Base-by-base conservation (phyloP, 92 coral and sea anemone species). In the Scolanthus callimorphus region DNA sequence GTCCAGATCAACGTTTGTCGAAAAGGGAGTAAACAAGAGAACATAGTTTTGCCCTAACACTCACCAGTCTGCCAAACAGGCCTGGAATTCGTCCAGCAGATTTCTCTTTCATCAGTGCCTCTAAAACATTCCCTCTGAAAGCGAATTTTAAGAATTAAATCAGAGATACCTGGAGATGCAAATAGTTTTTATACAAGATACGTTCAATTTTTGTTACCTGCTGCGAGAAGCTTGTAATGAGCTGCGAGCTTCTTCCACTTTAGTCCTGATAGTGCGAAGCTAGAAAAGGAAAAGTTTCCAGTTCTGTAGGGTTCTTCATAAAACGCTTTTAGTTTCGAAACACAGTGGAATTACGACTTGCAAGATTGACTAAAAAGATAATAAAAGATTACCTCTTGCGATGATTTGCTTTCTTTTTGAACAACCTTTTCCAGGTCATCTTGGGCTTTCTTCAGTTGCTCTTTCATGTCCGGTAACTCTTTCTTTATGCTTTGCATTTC, bases 191-290 rank as follows among this genome's bases (percentile, higher is more conserved):
- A 34, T 34, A 15, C 41, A n/a, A n/a, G n/a, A 6, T 34, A 34
- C 15, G 41, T 34, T 6, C 41, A 34, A 6, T 6, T 6, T 6
- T 34, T 9, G 11, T 46, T 55, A 91, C 97, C 97, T 77, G 80
- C 89, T 88, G 46, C 79, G 88, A 21, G 95, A 86, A 17, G 96
- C 92, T 71, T 92, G 98, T 2, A 92, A 68, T 25, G 96, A 85
- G 39, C 89, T 88, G 58, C 90, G 76, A 27, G 96, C 90, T 78
- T 92, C 98, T 70, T 92, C 98, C 1, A 90, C 96, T 75, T 92
- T 92, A 2, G 84, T 31, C 49, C 91, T 76, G 37, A 83, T 54
- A 11, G 47, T 67, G 19, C 98, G 92, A 29, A 92, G 83, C 98
- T 92, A 60, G 9, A 76, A 79, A 22, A 47, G 38, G 39, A 25